Evolutionary conservation across 2,797 vertebrate genomes (phyloP), one percentile per base, ranked within the genome.

Genomic region (Falco columbarius): DNA sequence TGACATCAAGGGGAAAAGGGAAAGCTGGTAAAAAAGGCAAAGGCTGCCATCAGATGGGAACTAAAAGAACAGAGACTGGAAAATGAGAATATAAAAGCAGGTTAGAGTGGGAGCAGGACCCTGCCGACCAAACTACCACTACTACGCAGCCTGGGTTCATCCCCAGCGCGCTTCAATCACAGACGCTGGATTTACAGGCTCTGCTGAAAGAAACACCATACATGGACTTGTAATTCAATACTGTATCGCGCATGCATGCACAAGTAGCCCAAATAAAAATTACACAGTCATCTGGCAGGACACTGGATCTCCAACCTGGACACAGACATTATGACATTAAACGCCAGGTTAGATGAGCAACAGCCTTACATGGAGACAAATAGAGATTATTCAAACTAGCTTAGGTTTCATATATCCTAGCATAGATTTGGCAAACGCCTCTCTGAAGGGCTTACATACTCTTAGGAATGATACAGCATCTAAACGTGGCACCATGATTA

Each of bases 281-380:
- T 46, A 55, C 72, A 54, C 23, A 34, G 84, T 9, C 46, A 12
- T 3, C 14, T 51, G 47, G 14, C 68, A 93, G 26, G 68, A 73
- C 67, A 67, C 1, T 52, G 59, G 32, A 52, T 30, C 49, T 83
- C 63, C 74, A 59, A 1, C 46, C n/a, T 52, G 67, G 67, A 62
- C 44, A 73, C 32, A 15, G 52, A 38, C 34, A 7, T 18, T 16
- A 59, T 11, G 20, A 81, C 8, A 13, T 29, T 13, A 44, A 83
- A 34, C 49, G 73, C 66, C 73, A 86, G 38, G 23, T 72, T 47
- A 91, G 72, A 79, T 0, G 23, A 89, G 36, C 44, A 61, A 38
- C 56, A 81, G 72, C 85, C 91, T 91, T 86, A 90, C 46, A 75
- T 32, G 70, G 88, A 92, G 49, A 89, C 32, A 96, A 84, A 72